Percentiles rank a stretch among this genome's conserved stretches.
These are phyloP conservation scores for Fistularia tabacaria DNA, from an alignment of 2,797 vertebrate genomes.

Conservation along the genomic window DNA sequence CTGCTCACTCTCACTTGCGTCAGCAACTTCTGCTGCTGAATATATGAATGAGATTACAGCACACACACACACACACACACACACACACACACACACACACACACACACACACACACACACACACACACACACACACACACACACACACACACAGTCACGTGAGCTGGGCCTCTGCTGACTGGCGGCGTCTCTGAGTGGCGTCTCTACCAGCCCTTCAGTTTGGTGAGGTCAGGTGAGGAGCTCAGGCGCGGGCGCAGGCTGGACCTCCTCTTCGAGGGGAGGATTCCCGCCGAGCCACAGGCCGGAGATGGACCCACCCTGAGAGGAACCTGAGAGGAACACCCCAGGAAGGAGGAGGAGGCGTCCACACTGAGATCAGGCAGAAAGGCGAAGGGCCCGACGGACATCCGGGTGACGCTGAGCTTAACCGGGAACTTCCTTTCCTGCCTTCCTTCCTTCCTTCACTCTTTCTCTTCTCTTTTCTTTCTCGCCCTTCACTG, in stretches of 20 bases:
- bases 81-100: conserved; percentile 13
- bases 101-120: conserved; percentile 19
- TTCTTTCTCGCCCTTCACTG: conserved; percentile 37
- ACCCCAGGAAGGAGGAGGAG: too few species aligned
- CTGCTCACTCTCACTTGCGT: conserved; percentile 57
- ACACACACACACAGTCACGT: conserved; percentile 1
- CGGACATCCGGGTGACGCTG: conserved; percentile 21
- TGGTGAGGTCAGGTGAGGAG: too few species aligned
- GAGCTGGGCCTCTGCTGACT: too few species aligned
- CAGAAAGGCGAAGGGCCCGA: conserved; percentile 10
- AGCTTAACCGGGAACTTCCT: conserved; percentile 15
- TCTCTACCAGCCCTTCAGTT: too few species aligned
- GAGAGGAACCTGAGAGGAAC: too few species aligned
- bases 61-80: conserved; percentile 17
- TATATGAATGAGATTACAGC: conserved; percentile 72
- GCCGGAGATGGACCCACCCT: too few species aligned
- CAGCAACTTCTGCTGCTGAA: conserved; percentile 70
- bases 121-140: conserved; percentile 16
- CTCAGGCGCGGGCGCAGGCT: too few species aligned
- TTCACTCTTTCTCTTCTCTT: not conserved
- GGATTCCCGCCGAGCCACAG: too few species aligned
- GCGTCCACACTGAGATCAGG: not conserved
- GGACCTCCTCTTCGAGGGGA: too few species aligned
- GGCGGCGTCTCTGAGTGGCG: too few species aligned
- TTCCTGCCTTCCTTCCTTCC: conserved; percentile 2